phyloP scores from a whole-genome alignment of 1,140 invertebrate species.

The Cyclina sinensis region DNA sequence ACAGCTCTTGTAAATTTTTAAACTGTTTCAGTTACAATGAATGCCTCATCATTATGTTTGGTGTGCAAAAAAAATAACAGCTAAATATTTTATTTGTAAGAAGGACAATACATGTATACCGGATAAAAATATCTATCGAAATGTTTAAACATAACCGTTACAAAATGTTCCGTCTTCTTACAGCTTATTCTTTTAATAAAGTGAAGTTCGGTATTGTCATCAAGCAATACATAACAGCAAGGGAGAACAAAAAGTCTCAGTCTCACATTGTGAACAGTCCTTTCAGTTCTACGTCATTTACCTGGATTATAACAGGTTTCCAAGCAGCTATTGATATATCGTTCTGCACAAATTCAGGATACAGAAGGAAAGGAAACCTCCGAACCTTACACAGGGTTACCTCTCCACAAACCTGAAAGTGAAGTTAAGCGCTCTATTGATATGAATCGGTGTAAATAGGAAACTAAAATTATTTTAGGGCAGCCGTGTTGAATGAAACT shows the following conservation, averaged over 20 bases:
- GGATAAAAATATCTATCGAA: background rate
- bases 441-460: too few relatives aligned
- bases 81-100: too few relatives aligned
- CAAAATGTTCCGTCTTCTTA: too few relatives aligned
- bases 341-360: background rate
- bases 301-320: constrained; percentile 28
- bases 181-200: background rate
- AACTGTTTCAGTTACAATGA: too few relatives aligned
- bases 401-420: constrained; percentile 10
- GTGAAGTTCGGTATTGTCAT: background rate
- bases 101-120: background rate
- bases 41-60: too few relatives aligned
- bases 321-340: background rate
- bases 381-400: background rate
- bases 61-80: too few relatives aligned
- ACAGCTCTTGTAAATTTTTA: too few relatives aligned
- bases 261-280: background rate
- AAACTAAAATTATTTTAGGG: too few relatives aligned
- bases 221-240: background rate
- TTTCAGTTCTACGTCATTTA: background rate
- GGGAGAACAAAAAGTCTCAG: background rate
- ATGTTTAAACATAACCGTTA: background rate
- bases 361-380: background rate
- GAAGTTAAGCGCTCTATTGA: background rate
- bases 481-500: too few relatives aligned